Base-by-base conservation (phyloP, 2,113 vertebrate species). In the Suricata suricatta region DNA sequence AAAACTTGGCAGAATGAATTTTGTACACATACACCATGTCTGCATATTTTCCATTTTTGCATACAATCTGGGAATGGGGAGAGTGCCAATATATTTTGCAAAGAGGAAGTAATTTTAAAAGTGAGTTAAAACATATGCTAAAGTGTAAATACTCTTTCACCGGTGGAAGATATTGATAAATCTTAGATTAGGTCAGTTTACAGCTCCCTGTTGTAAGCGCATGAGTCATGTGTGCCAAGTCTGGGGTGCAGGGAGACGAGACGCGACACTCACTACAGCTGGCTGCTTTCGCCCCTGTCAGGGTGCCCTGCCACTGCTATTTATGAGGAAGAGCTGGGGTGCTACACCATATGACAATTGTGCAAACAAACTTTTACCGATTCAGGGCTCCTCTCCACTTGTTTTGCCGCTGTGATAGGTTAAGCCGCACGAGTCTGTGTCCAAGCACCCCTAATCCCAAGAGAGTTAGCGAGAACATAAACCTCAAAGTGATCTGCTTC, bases 111-210 rank as follows among this genome's bases (percentile, higher is more conserved):
- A 44, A 52, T 68, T 95, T 88, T 85, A 64, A 94, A 90, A 88
- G 29, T 94, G 92, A 96, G 76, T 95, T 96, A 92, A 97, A 94
- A 97, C 94, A 94, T 50, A 97, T 81, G 88, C 77, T 94, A 29
- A 95, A 60, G 25, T 82, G 97, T 90, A 84, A 72, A 35, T 19
- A 27, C 31, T 68, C 41, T 52, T 74, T 94, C 27, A 17, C 81
- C 72, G 60, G 90, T 91, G 86, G 72, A 76, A 90, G 50, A 87
- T 93, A 91, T 94, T 89, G 85, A 94, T 92, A 96, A 74, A 86
- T 52, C 88, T 87, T 71, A 94, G 77, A 93, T 93, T 44, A 57
- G 52, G 52, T 97, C 81, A 31, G 66, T 71, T 86, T 97, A 63
- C 90, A 97, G 57, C 25, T 88, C 38, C 10, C 29, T 57, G 3